A percentile compares a stretch with the other conserved stretches of the same genome.
Evolutionary conservation across 2,113 vertebrate species (phyloP).

Genomic region (Ceyx margarethae): DNA sequence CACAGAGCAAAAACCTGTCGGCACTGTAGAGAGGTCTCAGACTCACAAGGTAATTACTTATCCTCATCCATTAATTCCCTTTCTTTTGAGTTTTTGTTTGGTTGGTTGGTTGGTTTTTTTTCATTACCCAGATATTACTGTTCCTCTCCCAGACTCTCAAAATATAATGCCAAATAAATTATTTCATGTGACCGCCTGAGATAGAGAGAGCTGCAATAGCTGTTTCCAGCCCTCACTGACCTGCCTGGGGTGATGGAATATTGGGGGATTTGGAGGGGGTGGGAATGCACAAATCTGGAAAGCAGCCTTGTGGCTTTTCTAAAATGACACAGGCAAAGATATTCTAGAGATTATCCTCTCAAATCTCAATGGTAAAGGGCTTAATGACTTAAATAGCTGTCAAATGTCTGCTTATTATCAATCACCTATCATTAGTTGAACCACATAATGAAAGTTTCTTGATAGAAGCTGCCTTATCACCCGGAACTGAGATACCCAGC

Average conservation of each 20-base stretch:
- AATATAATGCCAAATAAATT: neutral
- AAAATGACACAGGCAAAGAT: neutral
- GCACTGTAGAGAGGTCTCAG: neutral
- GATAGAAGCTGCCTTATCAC: constrained; percentile 53
- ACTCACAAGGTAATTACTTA: neutral
- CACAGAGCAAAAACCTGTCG: neutral
- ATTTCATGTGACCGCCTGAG: neutral
- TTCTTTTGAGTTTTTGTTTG: no score
- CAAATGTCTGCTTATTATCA: constrained; percentile 24
- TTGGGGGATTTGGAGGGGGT: no score
- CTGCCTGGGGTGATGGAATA: neutral
- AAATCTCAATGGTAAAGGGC: neutral
- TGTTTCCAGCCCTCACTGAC: neutral
- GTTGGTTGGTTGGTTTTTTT: no score
- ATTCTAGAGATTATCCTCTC: neutral
- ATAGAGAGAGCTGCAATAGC: neutral
- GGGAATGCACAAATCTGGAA: neutral
- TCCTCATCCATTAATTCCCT: neutral
- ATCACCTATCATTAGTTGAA: neutral
- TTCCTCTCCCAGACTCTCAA: neutral
- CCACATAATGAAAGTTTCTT: constrained; percentile 7
- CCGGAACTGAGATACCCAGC: neutral
- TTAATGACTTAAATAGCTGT: neutral
- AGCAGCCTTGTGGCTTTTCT: neutral
- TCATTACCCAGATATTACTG: neutral